phyloP scores from a whole-genome alignment of 2,113 vertebrate species.

The Tringa solitaria region DNA sequence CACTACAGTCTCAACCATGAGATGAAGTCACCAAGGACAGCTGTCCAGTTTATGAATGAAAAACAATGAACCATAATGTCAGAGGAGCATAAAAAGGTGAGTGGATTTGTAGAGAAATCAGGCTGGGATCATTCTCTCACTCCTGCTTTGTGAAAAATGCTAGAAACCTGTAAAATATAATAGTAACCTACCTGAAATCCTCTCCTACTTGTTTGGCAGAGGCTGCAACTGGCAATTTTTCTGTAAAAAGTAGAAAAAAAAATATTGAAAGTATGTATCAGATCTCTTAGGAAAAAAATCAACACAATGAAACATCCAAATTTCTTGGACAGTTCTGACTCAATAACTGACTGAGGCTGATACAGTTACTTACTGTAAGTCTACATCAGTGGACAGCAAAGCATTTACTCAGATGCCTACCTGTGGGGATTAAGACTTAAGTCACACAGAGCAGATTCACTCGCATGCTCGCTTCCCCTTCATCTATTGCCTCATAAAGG shows the following conservation, averaged over 20 bases:
- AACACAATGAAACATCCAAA: not conserved
- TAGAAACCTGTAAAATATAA: not conserved
- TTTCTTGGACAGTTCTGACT: not conserved
- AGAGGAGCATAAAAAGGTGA: not conserved
- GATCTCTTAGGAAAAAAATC: not conserved
- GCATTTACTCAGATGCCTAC: not conserved
- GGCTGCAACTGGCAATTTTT: conserved; percentile 8
- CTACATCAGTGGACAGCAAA: not conserved
- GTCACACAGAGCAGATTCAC: not conserved
- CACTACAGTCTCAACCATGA: not conserved
- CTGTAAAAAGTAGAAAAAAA: conserved; percentile 20
- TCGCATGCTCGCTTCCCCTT: not conserved
- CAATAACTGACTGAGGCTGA: not conserved
- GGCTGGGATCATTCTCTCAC: not conserved
- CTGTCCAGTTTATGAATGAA: not conserved
- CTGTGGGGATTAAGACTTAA: not conserved
- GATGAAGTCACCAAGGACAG: not conserved
- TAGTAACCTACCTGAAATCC: conserved; percentile 44
- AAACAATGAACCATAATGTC: not conserved
- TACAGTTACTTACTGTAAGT: not conserved
- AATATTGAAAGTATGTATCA: not conserved
- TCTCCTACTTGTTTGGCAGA: conserved; percentile 30
- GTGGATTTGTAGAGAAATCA: not conserved
- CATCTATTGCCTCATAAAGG: not conserved
- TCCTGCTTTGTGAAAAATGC: not conserved